Base-by-base conservation (phyloP, 92 coral and sea anemone genomes). In the Hydrozoanthus gracilis region DNA sequence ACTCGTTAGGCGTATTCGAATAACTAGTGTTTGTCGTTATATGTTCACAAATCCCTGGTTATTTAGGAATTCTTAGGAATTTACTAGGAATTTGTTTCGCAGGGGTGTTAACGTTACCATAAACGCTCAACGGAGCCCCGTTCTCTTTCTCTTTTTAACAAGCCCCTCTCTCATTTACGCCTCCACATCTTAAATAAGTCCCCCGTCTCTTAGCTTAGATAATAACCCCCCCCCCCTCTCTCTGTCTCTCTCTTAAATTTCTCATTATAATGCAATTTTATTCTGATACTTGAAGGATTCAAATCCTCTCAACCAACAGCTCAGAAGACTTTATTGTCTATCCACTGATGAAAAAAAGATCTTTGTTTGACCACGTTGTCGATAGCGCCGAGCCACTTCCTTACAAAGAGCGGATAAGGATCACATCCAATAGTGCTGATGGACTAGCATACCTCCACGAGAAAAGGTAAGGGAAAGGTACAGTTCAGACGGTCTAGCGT, bases 341-440 rank as follows among this genome's bases (percentile, higher is more conserved):
- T 6, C 84, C 84, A 16, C 54, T 60, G 68, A 79, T 79, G 84
- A 15, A 79, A 68, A 13, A 44, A 46, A 44, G 72, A 12, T 68
- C 84, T 15, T 64, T 79, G 84, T 46, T 62, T 44, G 84, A 62
- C 13, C 84, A 79, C 47, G 73, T 79, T 5, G 84, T 79, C 16
- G 15, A 62, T 35, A 62, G 84, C 67, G 84, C 62, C n/a, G 35
- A 44, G 4, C 84, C 84, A 5, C 49, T 79, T 58, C 11, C 73
- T n/a, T 79, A 79, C 54, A 79, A 44, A 17, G 84, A 79, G 72
- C 71, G 84, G 7, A 79, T 79, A 51, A 79, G 84, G 27, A 79
- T 79, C 47, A 79, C 11, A 12, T 79, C 84, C 60, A 79, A 79
- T 15, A 62, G 84, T 17, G 84, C 84, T 44, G 84, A 79, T 64